phyloP scores from a whole-genome alignment of 1,140 invertebrate genomes.

The Drosophila ananassae region DNA sequence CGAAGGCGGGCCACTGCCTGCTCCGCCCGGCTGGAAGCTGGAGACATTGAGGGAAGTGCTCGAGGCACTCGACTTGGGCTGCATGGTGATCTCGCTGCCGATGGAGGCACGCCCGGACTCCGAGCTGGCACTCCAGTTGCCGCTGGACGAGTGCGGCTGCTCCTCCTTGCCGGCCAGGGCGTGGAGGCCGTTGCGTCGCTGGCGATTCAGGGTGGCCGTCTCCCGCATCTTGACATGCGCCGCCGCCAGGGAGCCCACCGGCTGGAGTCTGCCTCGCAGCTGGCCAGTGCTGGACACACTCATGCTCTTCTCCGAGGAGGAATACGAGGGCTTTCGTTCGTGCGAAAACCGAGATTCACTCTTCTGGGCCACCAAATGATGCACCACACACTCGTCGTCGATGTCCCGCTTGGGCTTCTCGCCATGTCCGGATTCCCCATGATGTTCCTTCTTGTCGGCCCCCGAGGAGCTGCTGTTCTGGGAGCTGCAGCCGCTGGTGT shows the following conservation, averaged over 20 bases:
- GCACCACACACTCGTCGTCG: constrained; percentile 86
- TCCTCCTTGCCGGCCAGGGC: constrained; percentile 86
- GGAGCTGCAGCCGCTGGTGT: constrained; percentile 83
- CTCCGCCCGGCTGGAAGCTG: constrained; percentile 86
- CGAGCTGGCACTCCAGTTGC: constrained; percentile 96
- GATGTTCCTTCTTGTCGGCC: constrained; percentile 41
- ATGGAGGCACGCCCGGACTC: constrained; percentile 94
- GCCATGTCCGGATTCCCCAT: constrained; percentile 19
- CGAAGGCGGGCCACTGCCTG: constrained; percentile 87
- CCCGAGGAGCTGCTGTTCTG: constrained; percentile 76
- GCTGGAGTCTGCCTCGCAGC: constrained; percentile 72
- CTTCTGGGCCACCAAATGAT: constrained; percentile 85
- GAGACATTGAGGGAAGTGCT: constrained; percentile 87
- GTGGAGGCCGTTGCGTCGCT: constrained; percentile 85
- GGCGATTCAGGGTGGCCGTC: constrained; percentile 87
- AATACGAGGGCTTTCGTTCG: constrained; percentile 91
- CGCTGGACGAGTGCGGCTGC: constrained; percentile 94
- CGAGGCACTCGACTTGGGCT: constrained; percentile 89
- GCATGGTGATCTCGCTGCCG: constrained; percentile 91
- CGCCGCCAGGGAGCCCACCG: constrained; percentile 32
- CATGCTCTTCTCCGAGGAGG: constrained; percentile 88
- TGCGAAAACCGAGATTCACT: constrained; percentile 85
- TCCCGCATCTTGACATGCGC: constrained; percentile 89
- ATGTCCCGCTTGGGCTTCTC: constrained; percentile 69
- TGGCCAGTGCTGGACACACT: constrained; percentile 82